Conservation (phyloP, 2,113 vertebrate genomes). For the Bubo bubo region DNA sequence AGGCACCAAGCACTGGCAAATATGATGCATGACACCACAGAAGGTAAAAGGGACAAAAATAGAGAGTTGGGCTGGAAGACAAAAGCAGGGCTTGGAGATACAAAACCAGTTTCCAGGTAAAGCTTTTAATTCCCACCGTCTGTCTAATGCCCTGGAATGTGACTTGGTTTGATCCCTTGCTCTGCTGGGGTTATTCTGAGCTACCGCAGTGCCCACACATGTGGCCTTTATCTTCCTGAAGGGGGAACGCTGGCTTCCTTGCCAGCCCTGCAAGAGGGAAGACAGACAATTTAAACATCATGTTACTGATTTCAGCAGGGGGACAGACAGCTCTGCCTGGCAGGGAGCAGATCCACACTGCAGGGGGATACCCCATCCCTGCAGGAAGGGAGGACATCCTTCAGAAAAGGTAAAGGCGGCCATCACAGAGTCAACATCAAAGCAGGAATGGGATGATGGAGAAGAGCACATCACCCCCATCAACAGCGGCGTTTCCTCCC, state of each 20-base stretch:
- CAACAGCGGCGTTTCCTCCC: neutral
- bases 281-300: neutral
- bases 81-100: slow-evolving; percentile 17
- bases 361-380: neutral
- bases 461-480: neutral
- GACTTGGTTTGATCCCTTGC: slow-evolving; percentile 34
- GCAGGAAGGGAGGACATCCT: neutral
- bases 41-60: slow-evolving; percentile 25
- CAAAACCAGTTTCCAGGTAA: slow-evolving; percentile 67
- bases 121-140: slow-evolving; percentile 70
- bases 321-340: neutral
- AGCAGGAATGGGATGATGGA: neutral
- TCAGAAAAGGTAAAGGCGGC: neutral
- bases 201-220: neutral
- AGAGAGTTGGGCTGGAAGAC: slow-evolving; percentile 1
- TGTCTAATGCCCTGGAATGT: slow-evolving; percentile 68
- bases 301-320: fast-evolving
- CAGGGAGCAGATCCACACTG: neutral
- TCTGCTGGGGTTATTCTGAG: neutral
- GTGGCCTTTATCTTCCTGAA: neutral
- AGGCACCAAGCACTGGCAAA: neutral
- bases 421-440: neutral
- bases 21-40: fast-evolving
- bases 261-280: neutral
- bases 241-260: neutral